Conservation (phyloP, 2,797 vertebrate species). For the Poecilia gillii region DNA sequence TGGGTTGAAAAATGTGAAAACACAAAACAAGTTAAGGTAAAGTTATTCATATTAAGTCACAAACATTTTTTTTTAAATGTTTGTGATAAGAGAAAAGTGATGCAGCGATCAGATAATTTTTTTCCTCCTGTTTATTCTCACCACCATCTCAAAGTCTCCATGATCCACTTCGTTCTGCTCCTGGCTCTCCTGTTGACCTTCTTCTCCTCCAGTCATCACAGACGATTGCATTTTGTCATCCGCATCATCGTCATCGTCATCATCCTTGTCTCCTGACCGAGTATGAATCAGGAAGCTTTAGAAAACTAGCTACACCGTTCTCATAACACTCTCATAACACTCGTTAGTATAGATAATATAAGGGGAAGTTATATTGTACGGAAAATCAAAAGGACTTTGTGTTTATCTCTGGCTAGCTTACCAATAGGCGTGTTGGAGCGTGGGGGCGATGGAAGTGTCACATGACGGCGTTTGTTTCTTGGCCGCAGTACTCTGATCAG, state of each 20-base stretch:
- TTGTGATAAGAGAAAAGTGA: not conserved
- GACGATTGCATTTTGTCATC: constrained; percentile 97
- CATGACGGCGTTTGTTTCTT: constrained; percentile 94
- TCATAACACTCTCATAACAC: not conserved
- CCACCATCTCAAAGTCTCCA: constrained; percentile 99
- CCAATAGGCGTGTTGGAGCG: constrained; percentile 99
- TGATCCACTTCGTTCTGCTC: constrained; percentile 97
- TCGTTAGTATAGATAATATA: not conserved
- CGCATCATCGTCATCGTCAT: constrained; percentile 94
- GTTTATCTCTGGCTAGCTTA: constrained; percentile 63
- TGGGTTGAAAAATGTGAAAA: not conserved
- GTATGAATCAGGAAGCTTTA: constrained; percentile 3
- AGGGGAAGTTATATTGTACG: not conserved
- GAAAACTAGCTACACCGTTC: constrained; percentile 1
- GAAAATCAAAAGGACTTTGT: not conserved
- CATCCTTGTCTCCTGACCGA: constrained; percentile 94
- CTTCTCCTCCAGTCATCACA: constrained; percentile 88
- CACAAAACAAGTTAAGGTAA: not conserved
- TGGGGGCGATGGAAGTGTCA: constrained; percentile 95
- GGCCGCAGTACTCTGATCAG: constrained; percentile 95
- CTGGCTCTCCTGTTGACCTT: constrained; percentile 92
- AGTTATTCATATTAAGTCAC: not conserved
- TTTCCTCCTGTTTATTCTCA: constrained; percentile 76
- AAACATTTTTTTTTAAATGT: not conserved
- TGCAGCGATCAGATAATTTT: not conserved